Evolutionary conservation across 1,140 invertebrate genomes (phyloP), one percentile per base, ranked within the genome.

Genomic region (Drosophila burlai): DNA sequence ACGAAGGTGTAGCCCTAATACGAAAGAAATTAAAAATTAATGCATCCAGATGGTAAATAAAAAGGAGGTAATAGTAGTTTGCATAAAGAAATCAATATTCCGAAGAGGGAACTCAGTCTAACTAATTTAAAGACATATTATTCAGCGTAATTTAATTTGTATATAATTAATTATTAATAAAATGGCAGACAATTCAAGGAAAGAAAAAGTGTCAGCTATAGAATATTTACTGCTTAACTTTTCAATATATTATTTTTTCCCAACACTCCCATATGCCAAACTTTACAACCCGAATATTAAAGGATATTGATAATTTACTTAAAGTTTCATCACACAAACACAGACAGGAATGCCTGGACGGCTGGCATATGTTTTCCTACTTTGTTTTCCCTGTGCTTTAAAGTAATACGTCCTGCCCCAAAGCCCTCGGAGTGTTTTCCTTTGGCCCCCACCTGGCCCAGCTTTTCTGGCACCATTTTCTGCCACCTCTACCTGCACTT

Each of bases 401-500:
- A 57, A n/a, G 52, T 55, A 21, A 55, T 55, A 40, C 52, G 52
- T 38, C 34, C 52, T 40, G 16, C n/a, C 16, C 52, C 52, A 21
- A 45, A 73, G 55, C 43, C 24, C 31, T n/a, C 11, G 15, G 24
- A 73, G 26, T 45, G 38, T 54, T 49, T 54, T 45, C 46, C n/a
- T 24, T n/a, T 21, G 15, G n/a, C 31, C 29, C 31, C 21, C 40
- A 45, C 29, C 31, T 13, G 13, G n/a, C n/a, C 36, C 47, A 36
- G n/a, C 60, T 38, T 59, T 34, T 11, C 15, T 16, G 60, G 36
- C 47, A 36, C 40, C 40, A 43, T 46, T 47, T 46, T 26, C 58
- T 40, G 46, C 62, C 67, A 67, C 62, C 66, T 64, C 68, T 62
- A 45, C 49, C 38, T 49, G 52, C 65, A 69, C 75, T 83, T 86